A percentile compares a stretch with the other conserved stretches of the same genome.
These are phyloP conservation scores for Erpetoichthys calabaricus DNA, from an alignment of 2,797 vertebrate species.

Conservation along the genomic window DNA sequence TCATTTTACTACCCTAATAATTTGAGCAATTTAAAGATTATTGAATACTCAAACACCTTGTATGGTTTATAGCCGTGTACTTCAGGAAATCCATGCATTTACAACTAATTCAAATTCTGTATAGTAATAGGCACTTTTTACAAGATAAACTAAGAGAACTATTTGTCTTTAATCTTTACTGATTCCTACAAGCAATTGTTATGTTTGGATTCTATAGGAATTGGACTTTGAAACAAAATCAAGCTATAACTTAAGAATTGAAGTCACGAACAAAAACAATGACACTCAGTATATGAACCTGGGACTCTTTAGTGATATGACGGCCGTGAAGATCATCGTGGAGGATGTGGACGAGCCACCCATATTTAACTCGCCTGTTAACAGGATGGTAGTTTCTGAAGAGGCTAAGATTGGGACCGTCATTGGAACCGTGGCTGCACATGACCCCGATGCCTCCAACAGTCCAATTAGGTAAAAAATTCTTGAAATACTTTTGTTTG, in stretches of 20 bases:
- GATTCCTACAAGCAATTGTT: neutral
- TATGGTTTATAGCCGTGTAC: too few species aligned
- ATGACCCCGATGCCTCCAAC: conserved; percentile 74
- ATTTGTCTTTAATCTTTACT: neutral
- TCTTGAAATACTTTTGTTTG: neutral
- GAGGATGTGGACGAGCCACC: conserved; percentile 87
- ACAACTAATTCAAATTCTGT: too few species aligned
- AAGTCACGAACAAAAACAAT: conserved; percentile 79
- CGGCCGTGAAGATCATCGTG: conserved; percentile 72
- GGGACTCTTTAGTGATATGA: conserved; percentile 79
- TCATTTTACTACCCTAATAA: too few species aligned
- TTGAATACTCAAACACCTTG: too few species aligned
- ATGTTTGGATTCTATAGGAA: conserved; percentile 40
- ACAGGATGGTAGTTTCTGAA: conserved; percentile 76
- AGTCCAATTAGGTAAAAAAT: conserved; percentile 73
- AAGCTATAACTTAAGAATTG: conserved; percentile 72
- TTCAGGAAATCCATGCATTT: too few species aligned
- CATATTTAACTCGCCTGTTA: conserved; percentile 56
- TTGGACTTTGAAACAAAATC: conserved; percentile 83
- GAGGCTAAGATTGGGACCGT: conserved; percentile 73
- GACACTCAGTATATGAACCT: conserved; percentile 73
- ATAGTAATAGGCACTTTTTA: too few species aligned
- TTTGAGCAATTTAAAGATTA: too few species aligned
- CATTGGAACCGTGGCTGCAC: conserved; percentile 76
- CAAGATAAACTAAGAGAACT: too few species aligned